phyloP scores from a whole-genome alignment of 2,797 vertebrate genomes.

The Nothura maculosa region DNA sequence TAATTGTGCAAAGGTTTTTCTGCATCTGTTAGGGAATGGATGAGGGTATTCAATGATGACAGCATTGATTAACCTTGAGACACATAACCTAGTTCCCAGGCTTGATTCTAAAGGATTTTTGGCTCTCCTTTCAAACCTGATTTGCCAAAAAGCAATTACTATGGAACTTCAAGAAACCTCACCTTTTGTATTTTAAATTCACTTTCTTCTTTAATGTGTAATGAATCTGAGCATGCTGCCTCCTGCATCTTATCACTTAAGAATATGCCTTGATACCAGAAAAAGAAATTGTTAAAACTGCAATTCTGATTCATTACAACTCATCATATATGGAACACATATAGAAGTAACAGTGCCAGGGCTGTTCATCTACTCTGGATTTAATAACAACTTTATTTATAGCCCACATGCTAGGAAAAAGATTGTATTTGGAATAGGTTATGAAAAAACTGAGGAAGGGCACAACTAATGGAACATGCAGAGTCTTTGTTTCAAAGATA shows the following conservation, averaged over 20 bases:
- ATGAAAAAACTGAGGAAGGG: background rate
- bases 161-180: constrained; percentile 19
- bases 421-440: constrained; percentile 5
- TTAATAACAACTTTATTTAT: constrained; percentile 44
- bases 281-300: background rate
- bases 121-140: constrained; percentile 65
- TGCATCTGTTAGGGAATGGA: constrained; percentile 58
- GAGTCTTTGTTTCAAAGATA: background rate
- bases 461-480: background rate
- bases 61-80: constrained; percentile 54
- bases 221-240: constrained; percentile 66
- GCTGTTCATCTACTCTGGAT: background rate
- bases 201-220: constrained; percentile 61
- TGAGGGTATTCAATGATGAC: constrained; percentile 66
- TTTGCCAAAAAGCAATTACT: constrained; percentile 76
- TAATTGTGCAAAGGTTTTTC: constrained; percentile 61
- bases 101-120: constrained; percentile 69
- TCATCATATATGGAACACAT: background rate
- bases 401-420: constrained; percentile 42
- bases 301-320: constrained; percentile 6
- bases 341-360: constrained; percentile 1
- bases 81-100: constrained; percentile 66
- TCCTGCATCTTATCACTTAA: constrained; percentile 55
- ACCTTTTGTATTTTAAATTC: constrained; percentile 57
- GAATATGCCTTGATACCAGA: constrained; percentile 6